phyloP scores from a whole-genome alignment of 2,797 vertebrate genomes.

The Chrysocyon brachyurus region DNA sequence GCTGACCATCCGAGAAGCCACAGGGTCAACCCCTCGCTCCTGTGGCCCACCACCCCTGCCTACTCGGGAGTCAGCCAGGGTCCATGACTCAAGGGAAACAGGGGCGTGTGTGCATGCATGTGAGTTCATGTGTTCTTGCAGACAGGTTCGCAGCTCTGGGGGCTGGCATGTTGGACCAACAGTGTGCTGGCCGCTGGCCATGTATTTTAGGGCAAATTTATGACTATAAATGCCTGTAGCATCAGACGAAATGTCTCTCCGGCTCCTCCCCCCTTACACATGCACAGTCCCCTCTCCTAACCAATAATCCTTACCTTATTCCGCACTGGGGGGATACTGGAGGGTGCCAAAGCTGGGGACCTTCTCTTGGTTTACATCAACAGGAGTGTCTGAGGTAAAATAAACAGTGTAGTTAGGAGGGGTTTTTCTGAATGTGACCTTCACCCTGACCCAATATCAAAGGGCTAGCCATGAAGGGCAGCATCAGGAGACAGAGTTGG shows the following conservation, averaged over 20 bases:
- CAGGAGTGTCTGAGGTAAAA: constrained; percentile 68
- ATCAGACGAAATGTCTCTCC: neutral
- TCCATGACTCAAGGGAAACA: neutral
- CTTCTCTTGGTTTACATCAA: constrained; percentile 64
- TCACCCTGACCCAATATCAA: neutral
- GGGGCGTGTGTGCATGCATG: rapidly evolving
- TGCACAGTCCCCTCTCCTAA: neutral
- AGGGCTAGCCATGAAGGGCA: neutral
- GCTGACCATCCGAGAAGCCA: neutral
- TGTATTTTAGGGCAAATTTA: neutral
- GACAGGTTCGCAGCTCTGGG: neutral
- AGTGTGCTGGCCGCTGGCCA: neutral
- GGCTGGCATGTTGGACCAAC: neutral
- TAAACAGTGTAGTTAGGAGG: neutral
- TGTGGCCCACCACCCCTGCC: neutral
- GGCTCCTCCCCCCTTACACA: neutral
- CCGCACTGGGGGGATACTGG: constrained; percentile 69
- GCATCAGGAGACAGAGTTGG: neutral
- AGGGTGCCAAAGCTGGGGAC: constrained; percentile 60
- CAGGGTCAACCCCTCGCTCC: neutral
- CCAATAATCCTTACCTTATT: constrained; percentile 78
- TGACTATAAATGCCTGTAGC: neutral
- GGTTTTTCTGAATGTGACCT: constrained; percentile 1
- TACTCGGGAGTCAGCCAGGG: neutral
- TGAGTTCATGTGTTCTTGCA: neutral